phyloP scores from a whole-genome alignment of 2,888 invertebrate species.

The Pheosia tremula region DNA sequence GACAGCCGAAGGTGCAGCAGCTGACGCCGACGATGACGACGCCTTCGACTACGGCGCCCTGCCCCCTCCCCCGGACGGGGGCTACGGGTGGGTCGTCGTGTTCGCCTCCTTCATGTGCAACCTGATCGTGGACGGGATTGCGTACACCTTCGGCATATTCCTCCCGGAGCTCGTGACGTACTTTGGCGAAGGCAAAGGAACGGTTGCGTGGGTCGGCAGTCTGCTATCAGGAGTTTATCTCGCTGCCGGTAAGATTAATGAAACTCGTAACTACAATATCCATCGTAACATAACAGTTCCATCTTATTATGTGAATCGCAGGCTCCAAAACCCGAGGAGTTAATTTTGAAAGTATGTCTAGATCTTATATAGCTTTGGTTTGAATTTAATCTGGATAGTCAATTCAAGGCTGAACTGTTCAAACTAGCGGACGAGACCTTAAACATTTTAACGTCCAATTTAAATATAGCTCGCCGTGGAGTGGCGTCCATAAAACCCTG shows the following conservation, averaged over 20 bases:
- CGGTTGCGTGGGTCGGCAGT: conserved; percentile 97
- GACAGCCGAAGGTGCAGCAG: conserved; percentile 86
- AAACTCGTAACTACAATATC: conserved; percentile 2
- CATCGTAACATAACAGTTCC: neutral
- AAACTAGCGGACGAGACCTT: too few relatives aligned
- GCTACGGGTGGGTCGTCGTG: conserved; percentile 97
- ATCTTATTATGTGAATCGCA: too few relatives aligned
- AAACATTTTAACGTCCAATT: too few relatives aligned
- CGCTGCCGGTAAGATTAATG: conserved; percentile 89
- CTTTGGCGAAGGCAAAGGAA: conserved; percentile 94
- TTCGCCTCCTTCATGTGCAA: conserved; percentile 98
- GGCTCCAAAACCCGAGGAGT: too few relatives aligned
- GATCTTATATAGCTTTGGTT: too few relatives aligned
- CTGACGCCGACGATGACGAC: conserved; percentile 86
- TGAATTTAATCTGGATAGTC: too few relatives aligned
- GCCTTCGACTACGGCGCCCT: conserved; percentile 89
- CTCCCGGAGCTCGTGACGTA: conserved; percentile 90
- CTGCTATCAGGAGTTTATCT: conserved; percentile 98
- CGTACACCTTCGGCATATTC: conserved; percentile 99
- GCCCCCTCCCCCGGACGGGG: conserved; percentile 95
- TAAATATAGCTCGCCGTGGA: too few relatives aligned
- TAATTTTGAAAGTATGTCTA: too few relatives aligned
- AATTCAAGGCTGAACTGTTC: too few relatives aligned
- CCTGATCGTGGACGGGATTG: conserved; percentile 98
- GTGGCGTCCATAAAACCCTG: too few relatives aligned